phyloP scores from a whole-genome alignment of 1,140 invertebrate genomes.

The Drosophila nasuta region DNA sequence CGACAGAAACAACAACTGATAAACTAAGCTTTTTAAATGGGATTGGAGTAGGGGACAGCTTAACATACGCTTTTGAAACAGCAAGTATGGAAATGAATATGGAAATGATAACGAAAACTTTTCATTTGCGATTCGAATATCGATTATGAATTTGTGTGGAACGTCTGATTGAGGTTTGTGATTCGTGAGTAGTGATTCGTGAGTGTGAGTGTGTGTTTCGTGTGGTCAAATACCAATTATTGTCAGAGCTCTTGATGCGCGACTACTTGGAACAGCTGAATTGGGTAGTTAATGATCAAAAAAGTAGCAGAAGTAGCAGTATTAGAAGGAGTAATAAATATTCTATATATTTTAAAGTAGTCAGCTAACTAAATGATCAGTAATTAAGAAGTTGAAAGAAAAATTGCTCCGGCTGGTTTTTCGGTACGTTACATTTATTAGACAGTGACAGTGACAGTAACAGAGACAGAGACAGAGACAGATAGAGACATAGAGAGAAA shows the following conservation, averaged over 20 bases:
- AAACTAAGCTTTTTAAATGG: constrained; percentile 50
- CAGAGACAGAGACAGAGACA: background rate
- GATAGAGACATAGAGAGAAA: constrained; percentile 34
- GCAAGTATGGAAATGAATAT: constrained; percentile 43
- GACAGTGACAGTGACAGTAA: constrained; percentile 35
- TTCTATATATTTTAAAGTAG: constrained; percentile 22
- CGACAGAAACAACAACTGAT: constrained; percentile 76
- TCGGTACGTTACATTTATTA: constrained; percentile 43
- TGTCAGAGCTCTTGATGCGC: constrained; percentile 66
- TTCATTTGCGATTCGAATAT: constrained; percentile 47
- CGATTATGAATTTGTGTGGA: constrained; percentile 41
- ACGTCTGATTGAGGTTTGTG: constrained; percentile 28
- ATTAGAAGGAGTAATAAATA: constrained; percentile 37
- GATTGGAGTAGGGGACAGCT: constrained; percentile 39
- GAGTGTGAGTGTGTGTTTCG: constrained; percentile 18
- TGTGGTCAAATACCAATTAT: constrained; percentile 79
- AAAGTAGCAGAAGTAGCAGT: constrained; percentile 10
- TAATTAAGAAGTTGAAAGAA: constrained; percentile 34
- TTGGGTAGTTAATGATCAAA: constrained; percentile 27
- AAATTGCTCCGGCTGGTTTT: constrained; percentile 38
- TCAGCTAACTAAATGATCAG: constrained; percentile 41
- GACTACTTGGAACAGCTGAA: constrained; percentile 30
- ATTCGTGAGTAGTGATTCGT: constrained; percentile 24
- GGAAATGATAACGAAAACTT: constrained; percentile 33
- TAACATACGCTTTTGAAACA: constrained; percentile 50